phyloP scores from a whole-genome alignment of 2,113 vertebrate genomes.

The Bostrychus sinensis region DNA sequence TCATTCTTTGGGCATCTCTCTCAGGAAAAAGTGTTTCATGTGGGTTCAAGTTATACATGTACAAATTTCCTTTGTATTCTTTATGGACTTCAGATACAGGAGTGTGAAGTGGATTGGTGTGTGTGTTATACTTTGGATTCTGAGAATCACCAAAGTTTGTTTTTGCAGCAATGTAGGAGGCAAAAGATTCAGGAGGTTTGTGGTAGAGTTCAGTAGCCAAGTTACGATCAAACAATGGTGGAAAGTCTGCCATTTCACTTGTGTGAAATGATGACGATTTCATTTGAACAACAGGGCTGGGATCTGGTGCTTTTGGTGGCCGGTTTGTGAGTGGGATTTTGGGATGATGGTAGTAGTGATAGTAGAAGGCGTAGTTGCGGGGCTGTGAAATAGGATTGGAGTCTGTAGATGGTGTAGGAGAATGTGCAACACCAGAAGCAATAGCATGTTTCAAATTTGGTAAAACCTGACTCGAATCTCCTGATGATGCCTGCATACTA shows the following conservation, averaged over 20 bases:
- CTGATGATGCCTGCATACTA: background rate
- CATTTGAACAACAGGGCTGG: slow-evolving; percentile 5
- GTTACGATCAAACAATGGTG: background rate
- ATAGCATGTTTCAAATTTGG: background rate
- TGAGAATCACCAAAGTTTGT: background rate
- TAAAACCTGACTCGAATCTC: background rate
- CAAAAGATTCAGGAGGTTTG: background rate
- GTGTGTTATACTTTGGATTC: background rate
- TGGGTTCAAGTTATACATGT: background rate
- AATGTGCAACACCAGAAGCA: background rate
- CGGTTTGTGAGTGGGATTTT: slow-evolving; percentile 50
- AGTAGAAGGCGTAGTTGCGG: slow-evolving; percentile 42
- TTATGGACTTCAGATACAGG: background rate
- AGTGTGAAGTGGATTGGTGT: background rate
- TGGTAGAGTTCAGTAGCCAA: background rate
- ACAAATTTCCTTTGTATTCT: background rate
- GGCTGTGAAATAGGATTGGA: slow-evolving; percentile 15
- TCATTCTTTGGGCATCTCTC: background rate
- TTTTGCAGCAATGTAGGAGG: background rate
- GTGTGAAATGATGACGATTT: background rate
- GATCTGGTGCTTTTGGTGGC: slow-evolving; percentile 8
- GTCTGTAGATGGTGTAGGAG: background rate
- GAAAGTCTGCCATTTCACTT: background rate
- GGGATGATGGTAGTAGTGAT: slow-evolving; percentile 71
- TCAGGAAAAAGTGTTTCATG: background rate